phyloP scores from a whole-genome alignment of 2,888 invertebrate genomes.

The Ametastegia equiseti region DNA sequence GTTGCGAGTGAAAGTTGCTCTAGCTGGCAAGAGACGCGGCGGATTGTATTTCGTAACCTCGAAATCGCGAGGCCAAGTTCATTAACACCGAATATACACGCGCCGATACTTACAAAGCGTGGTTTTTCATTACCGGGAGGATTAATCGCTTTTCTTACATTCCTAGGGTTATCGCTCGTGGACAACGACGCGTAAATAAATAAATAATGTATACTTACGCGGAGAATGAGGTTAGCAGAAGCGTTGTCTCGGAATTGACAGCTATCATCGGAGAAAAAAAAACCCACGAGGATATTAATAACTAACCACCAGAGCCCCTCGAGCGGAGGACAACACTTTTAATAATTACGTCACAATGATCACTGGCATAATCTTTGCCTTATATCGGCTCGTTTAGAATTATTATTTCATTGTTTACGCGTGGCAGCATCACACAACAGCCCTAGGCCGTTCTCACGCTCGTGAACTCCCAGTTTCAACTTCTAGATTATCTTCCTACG shows the following conservation, averaged over 20 bases:
- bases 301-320: background rate
- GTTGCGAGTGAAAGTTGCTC: background rate
- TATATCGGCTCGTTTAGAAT: background rate
- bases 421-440: slow-evolving; percentile 19
- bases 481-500: background rate
- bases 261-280: background rate
- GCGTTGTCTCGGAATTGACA: background rate
- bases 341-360: slow-evolving; percentile 14
- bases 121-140: too few species aligned
- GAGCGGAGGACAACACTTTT: background rate
- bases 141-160: too few species aligned
- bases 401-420: slow-evolving; percentile 1
- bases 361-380: background rate
- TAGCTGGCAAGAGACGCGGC: background rate
- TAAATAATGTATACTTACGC: background rate
- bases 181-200: too few species aligned
- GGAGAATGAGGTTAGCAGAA: too few species aligned
- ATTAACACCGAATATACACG: background rate
- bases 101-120: background rate
- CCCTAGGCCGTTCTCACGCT: background rate
- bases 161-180: too few species aligned
- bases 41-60: slow-evolving; percentile 21
- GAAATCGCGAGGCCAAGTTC: slow-evolving; percentile 34
- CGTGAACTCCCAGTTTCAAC: background rate
- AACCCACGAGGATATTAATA: background rate